Conservation (phyloP, 2,888 invertebrate species). For the Ashinkailepas kermadecensis region DNA sequence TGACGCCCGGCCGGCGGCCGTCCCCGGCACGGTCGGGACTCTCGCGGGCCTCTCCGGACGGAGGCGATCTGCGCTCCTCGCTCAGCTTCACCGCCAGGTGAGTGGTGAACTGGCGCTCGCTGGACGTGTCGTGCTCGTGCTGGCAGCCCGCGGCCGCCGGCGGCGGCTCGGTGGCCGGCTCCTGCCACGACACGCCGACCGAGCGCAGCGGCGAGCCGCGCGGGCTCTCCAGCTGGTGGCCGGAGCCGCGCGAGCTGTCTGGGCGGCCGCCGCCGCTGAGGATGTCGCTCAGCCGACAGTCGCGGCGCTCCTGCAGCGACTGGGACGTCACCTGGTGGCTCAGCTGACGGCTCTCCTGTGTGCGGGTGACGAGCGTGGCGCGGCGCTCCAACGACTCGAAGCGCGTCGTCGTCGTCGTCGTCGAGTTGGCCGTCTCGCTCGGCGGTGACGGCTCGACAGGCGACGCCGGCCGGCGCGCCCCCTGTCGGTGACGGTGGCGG, state of each 20-base stretch:
- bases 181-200: neutral
- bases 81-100: neutral
- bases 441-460: neutral
- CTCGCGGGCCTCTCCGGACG: neutral
- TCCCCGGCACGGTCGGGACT: neutral
- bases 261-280: neutral
- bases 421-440: too few species aligned
- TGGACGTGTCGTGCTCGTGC: neutral
- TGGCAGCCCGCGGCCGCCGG: neutral
- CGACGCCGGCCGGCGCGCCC: neutral
- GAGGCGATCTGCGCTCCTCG: neutral
- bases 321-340: conserved; percentile 29
- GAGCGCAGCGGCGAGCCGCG: neutral
- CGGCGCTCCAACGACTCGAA: conserved; percentile 42
- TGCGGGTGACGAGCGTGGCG: conserved; percentile 59
- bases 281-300: conserved; percentile 29
- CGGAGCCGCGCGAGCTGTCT: too few species aligned
- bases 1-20: neutral
- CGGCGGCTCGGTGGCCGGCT: neutral
- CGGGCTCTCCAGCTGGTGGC: too few species aligned
- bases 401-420: neutral
- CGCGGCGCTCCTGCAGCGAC: conserved; percentile 29
- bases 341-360: conserved; percentile 59
- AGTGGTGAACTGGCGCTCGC: neutral
- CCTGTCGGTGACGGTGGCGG: neutral